These are phyloP conservation scores for Falco rusticolus DNA, from an alignment of 2,797 vertebrate species.

Conservation along the genomic window DNA sequence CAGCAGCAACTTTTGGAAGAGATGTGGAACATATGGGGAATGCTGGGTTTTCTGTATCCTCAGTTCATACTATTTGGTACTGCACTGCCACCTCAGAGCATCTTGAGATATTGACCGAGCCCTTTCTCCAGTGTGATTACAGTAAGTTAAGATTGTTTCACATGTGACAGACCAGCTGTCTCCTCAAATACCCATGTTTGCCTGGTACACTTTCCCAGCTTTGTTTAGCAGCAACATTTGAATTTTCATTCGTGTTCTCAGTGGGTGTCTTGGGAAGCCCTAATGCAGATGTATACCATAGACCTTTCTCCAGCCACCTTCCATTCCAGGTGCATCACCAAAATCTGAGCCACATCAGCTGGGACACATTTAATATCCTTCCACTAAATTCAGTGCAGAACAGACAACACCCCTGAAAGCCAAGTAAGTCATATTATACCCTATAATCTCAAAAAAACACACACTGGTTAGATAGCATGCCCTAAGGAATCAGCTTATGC, in stretches of 20 bases:
- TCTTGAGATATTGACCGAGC: background rate
- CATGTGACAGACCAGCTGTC: background rate
- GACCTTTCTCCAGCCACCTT: background rate
- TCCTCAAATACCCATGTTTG: background rate
- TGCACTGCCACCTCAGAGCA: background rate
- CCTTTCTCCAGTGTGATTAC: background rate
- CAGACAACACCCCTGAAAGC: background rate
- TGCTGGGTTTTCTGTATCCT: background rate
- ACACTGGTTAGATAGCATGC: background rate
- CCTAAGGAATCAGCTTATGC: background rate
- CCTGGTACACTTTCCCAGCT: background rate
- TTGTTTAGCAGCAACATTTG: background rate
- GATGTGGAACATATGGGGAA: background rate
- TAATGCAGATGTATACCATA: background rate
- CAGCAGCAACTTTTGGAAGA: background rate
- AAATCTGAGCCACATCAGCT: background rate
- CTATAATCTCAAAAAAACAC: background rate
- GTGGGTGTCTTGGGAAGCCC: background rate
- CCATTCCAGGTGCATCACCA: background rate
- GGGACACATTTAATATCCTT: background rate
- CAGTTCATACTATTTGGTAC: rapidly evolving
- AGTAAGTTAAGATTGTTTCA: background rate
- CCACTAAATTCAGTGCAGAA: background rate
- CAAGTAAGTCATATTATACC: background rate
- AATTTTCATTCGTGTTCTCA: background rate